Evolutionary conservation across 2,113 vertebrate genomes (phyloP).

Genomic region (Pseudorhombus dupliciocellatus): DNA sequence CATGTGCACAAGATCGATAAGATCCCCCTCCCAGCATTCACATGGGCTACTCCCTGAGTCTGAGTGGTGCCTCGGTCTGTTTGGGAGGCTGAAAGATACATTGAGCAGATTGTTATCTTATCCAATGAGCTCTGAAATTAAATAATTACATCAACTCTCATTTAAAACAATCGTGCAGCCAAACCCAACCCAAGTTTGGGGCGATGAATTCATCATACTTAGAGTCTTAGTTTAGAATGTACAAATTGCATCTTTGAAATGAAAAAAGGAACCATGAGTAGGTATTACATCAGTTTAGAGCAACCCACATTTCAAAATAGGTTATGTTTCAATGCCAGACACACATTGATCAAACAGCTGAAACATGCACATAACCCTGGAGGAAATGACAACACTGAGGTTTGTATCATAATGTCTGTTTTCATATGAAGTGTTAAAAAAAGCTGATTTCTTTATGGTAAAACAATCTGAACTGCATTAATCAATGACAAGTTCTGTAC

Average conservation of each 20-base stretch:
- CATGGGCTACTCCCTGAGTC: conserved; percentile 49
- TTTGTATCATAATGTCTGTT: conserved; percentile 44
- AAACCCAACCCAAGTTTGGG: neutral
- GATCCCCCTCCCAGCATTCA: conserved; percentile 39
- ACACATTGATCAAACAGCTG: neutral
- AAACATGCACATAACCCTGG: conserved; percentile 8
- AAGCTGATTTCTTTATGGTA: neutral
- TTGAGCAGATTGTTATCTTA: neutral
- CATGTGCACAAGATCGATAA: conserved; percentile 68
- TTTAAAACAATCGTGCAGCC: neutral
- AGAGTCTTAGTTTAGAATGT: too few relatives aligned
- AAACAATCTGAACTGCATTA: neutral
- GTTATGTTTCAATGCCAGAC: neutral
- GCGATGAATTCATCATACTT: neutral
- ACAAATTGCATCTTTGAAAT: neutral
- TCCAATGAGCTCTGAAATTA: neutral
- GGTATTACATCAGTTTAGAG: neutral
- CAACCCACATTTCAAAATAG: conserved; percentile 3
- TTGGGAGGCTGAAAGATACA: neutral
- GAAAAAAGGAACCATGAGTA: neutral
- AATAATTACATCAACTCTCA: conserved; percentile 2
- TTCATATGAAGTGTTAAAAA: neutral
- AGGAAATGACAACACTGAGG: conserved; percentile 64
- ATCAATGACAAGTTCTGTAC: neutral
- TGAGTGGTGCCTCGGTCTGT: neutral